Base-by-base conservation (phyloP, 2,888 invertebrate genomes). In the Dinocampus coccinellae region DNA sequence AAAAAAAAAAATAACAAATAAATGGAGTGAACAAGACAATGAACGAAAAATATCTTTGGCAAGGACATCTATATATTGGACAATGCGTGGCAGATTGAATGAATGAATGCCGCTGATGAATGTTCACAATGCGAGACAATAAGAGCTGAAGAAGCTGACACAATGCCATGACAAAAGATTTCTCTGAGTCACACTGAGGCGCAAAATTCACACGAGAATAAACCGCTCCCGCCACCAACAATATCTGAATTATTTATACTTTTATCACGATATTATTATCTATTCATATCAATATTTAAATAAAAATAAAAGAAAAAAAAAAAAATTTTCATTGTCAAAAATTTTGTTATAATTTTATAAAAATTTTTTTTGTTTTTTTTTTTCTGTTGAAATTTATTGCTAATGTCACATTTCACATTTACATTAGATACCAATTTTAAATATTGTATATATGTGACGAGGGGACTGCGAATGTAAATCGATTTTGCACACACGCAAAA, bases 91-190 rank as follows among this genome's bases (percentile, higher is more conserved):
- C 78, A 73, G 69, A 77, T 77, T 75, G 81, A 84, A 86, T 85
- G 86, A 86, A 86, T 85, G 86, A 86, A 86, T 84, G 82, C 33
- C 82, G 81, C 81, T 86, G 86, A 85, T 86, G 86, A 85, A 84
- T 86, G 83, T 80, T 77, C 81, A 86, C 85, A 86, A 86, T 85
- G 76, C 82, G 72, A 82, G 81, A 85, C 82, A 80, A 58, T 58
- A 58, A 71, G 74, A 70, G 75, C 73, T 72, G 73, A 53, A 60
- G 66, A 69, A 62, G 73, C 69, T 70, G 73, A 72, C 75, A 77
- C 77, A 77, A 77, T 77, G 76, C 53, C 62, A 73, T 63, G 75
- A 77, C 75, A 77, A 77, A 74, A 75, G 75, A 71, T 70, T 62
- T 53, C 62, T 53, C 62, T 36, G 67, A 26, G 63, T 63, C 65